Evolutionary conservation across 1,140 invertebrate species (phyloP), one percentile per base, ranked within the genome.

Genomic region (Achatina immaculata): DNA sequence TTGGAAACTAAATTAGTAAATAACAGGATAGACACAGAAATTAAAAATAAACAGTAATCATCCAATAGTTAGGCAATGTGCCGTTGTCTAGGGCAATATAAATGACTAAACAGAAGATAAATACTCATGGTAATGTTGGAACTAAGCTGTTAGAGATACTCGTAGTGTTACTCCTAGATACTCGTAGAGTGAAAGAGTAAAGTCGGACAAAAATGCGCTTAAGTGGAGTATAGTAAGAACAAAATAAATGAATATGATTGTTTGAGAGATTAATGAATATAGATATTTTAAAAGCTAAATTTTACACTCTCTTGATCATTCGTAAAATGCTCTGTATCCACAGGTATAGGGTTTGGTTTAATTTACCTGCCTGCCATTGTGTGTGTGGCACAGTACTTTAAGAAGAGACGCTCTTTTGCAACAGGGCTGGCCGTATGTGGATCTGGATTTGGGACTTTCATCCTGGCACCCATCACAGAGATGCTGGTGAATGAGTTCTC

Each of bases 331-430:
- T 66, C n/a, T 48, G 11, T 48, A 45, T 48, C 4, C 43, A 24
- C 90, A 96, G 96, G 96, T 80, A 93, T 97, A 81, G 97, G 96
- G 6, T 95, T 96, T 85, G 96, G 96, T 11, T 93, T 97, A 87
- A 95, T 98, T 84, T 98, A 97, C 91, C 95, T 97, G 51, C 96
- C 96, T 9, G 95, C 96, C n/a, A 95, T 98, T 55, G 95, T 98
- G 85, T 95, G 95, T n/a, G 95, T 96, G 0, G 96, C 96, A 6
- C 96, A 96, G 92, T 98, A 98, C 92, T 98, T 98, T 91, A 96
- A 97, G 91, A 95, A 95, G 92, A 95, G 95, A 93, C 92, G 97
- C 72, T 95, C 96, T 1, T 91, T 98, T 71, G 97, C 97, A 0
- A 97, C 96, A 0, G 96, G 96, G 19, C 95, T 98, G 65, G 96